phyloP scores from a whole-genome alignment of 2,113 vertebrate genomes.

The Peromyscus leucopus region DNA sequence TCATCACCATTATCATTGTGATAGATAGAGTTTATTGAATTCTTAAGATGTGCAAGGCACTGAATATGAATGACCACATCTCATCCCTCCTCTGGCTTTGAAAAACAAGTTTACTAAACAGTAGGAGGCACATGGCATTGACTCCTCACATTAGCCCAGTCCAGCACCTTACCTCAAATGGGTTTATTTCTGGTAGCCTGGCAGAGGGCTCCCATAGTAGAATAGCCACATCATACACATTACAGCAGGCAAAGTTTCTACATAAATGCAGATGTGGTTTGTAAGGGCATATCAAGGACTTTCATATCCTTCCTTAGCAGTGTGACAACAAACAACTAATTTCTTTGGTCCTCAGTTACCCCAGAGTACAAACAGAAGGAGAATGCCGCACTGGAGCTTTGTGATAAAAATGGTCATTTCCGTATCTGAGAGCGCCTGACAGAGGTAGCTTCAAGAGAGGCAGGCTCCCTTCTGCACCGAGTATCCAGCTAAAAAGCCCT shows the following conservation, averaged over 20 bases:
- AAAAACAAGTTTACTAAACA: background rate
- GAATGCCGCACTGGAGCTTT: background rate
- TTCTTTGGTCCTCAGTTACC: background rate
- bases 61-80: slow-evolving; percentile 34
- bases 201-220: background rate
- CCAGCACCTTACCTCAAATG: background rate
- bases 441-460: background rate
- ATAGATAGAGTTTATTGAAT: slow-evolving; percentile 67
- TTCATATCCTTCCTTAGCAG: background rate
- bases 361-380: background rate
- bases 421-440: background rate
- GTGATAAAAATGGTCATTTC: background rate
- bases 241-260: background rate
- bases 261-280: background rate
- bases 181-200: background rate
- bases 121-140: background rate
- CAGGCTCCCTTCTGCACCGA: fast-evolving
- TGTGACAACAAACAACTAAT: background rate
- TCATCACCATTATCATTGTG: slow-evolving; percentile 64
- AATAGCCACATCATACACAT: background rate
- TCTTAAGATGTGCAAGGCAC: slow-evolving; percentile 19
- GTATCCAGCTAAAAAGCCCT: background rate
- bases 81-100: background rate
- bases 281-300: background rate
- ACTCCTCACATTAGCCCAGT: background rate